phyloP scores from a whole-genome alignment of 1,140 invertebrate species.

The Mesaphorura yosii region DNA sequence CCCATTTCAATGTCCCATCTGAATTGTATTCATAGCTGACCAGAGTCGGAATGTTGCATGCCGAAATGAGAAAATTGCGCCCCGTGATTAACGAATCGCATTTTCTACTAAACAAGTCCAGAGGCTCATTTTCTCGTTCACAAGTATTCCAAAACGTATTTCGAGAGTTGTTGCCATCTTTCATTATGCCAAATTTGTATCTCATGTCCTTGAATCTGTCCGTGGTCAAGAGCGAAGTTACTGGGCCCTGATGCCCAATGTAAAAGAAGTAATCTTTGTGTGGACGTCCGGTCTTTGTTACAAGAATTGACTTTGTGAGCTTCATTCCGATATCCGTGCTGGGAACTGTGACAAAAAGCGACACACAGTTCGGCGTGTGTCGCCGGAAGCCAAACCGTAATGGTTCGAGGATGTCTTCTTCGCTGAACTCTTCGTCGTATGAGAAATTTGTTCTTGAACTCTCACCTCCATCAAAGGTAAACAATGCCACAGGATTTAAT shows the following conservation, averaged over 20 bases:
- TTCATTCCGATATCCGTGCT: background rate
- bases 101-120: background rate
- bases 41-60: background rate
- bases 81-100: background rate
- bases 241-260: background rate
- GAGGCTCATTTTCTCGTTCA: background rate
- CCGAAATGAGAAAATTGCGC: background rate
- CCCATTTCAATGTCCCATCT: background rate
- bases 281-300: background rate
- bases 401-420: background rate
- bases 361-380: background rate
- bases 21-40: background rate
- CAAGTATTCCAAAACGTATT: background rate
- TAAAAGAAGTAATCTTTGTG: conserved; percentile 1
- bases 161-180: background rate
- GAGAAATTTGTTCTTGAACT: background rate
- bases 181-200: background rate
- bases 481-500: background rate
- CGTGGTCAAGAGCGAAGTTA: background rate
- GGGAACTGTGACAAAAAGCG: background rate
- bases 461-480: background rate
- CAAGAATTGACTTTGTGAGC: background rate
- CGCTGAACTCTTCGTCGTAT: background rate
- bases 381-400: background rate
- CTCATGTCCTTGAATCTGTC: background rate